phyloP scores from a whole-genome alignment of 2,113 vertebrate species.

The Perognathus longimembris region DNA sequence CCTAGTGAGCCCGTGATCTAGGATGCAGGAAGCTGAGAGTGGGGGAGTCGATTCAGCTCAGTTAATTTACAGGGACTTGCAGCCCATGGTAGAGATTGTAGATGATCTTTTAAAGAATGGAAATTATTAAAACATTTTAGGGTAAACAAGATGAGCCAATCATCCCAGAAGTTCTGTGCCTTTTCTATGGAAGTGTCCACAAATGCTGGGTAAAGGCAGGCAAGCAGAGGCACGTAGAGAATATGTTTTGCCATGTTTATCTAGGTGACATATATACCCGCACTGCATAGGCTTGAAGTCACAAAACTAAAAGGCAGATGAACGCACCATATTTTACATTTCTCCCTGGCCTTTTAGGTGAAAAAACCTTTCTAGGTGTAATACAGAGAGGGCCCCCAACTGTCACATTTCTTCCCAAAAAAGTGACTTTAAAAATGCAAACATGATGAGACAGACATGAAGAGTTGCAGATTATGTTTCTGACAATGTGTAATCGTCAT shows the following conservation, averaged over 20 bases:
- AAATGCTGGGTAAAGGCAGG: background rate
- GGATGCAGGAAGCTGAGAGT: background rate
- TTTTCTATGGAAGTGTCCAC: background rate
- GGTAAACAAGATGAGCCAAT: background rate
- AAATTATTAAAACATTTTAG: background rate
- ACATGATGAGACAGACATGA: slow-evolving; percentile 52
- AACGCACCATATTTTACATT: background rate
- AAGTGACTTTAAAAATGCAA: slow-evolving; percentile 59
- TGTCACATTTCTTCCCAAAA: slow-evolving; percentile 57
- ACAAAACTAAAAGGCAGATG: background rate
- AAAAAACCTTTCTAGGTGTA: background rate
- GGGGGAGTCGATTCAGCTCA: background rate
- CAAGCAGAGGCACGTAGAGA: background rate
- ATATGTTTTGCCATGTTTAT: slow-evolving; percentile 18
- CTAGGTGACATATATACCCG: background rate
- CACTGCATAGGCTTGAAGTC: background rate
- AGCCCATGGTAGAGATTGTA: background rate
- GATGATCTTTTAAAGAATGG: background rate
- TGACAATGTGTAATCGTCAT: slow-evolving; percentile 78
- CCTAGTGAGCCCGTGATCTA: background rate
- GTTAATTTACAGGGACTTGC: background rate
- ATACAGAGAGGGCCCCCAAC: background rate
- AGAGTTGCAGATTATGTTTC: slow-evolving; percentile 59
- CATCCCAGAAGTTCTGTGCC: background rate
- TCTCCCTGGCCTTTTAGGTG: background rate